A percentile compares a stretch with the other conserved stretches of the same genome.
Evolutionary conservation across 2,113 vertebrate species (phyloP).

Genomic region (Nycticryphes semicollaris): DNA sequence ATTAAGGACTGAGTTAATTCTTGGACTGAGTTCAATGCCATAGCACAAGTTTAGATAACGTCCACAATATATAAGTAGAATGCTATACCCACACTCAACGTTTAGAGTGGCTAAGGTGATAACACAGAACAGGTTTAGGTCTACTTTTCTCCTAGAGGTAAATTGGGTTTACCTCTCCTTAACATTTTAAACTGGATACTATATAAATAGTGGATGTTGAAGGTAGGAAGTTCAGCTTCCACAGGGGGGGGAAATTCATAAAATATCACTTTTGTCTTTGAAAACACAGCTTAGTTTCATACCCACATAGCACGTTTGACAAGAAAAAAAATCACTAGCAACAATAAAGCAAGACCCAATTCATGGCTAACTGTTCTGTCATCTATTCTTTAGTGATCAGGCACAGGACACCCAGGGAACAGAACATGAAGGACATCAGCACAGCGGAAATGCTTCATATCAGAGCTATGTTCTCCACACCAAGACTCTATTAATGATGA

Average conservation of each 20-base stretch:
- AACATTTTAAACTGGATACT: not conserved
- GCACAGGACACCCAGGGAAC: not conserved
- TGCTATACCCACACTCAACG: not conserved
- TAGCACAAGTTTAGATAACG: not conserved
- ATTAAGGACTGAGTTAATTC: not conserved
- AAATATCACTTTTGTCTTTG: not conserved
- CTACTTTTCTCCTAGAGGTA: not conserved
- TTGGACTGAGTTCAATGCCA: not conserved
- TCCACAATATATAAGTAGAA: accelerated
- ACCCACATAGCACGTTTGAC: not conserved
- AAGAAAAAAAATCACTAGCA: not conserved
- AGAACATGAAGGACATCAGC: not conserved
- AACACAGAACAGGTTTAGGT: not conserved
- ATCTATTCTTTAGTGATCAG: not conserved
- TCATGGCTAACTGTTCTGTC: not conserved
- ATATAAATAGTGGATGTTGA: not conserved
- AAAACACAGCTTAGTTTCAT: not conserved
- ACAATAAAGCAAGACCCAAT: not conserved
- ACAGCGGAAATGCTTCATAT: not conserved
- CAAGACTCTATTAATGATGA: not conserved
- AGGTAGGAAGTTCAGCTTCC: not conserved
- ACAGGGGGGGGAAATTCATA: not conserved
- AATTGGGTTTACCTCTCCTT: too few relatives aligned
- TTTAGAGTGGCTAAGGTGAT: not conserved
- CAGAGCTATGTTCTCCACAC: not conserved